Evolutionary conservation across 2,888 invertebrate species (phyloP).

Genomic region (Gortyna flavago): DNA sequence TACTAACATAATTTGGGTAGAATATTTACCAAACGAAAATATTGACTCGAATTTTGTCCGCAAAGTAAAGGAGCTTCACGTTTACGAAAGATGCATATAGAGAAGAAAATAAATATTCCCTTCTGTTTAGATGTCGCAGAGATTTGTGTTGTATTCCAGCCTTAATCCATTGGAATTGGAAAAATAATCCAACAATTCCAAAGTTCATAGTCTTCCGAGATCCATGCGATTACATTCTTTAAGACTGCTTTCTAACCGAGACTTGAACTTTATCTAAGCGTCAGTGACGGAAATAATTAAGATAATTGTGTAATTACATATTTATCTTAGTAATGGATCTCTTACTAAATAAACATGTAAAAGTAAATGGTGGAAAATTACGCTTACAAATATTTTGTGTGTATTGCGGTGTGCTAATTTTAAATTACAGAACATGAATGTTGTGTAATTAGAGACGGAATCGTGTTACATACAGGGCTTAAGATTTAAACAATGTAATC

Average conservation of each 20-base stretch:
- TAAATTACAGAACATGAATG: constrained; percentile 34
- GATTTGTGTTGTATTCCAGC: constrained; percentile 62
- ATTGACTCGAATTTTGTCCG: constrained; percentile 9
- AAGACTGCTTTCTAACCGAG: constrained; percentile 36
- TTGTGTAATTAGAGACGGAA: constrained; percentile 32
- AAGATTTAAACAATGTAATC: constrained; percentile 13
- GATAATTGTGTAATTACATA: constrained; percentile 45
- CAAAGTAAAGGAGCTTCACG: background rate
- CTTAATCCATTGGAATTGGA: constrained; percentile 74
- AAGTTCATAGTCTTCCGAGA: constrained; percentile 57
- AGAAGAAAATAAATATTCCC: constrained; percentile 47
- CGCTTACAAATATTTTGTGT: constrained; percentile 33
- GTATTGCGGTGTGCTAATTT: constrained; percentile 36
- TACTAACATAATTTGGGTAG: constrained; percentile 36
- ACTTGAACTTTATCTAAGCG: constrained; percentile 30
- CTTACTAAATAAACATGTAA: constrained; percentile 28
- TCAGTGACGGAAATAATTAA: constrained; percentile 47
- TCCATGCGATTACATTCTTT: constrained; percentile 43
- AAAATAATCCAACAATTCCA: constrained; percentile 74
- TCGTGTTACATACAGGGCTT: constrained; percentile 13
- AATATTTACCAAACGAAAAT: constrained; percentile 36
- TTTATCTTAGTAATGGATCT: constrained; percentile 37
- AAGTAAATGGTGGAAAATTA: constrained; percentile 49
- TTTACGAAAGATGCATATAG: constrained; percentile 35
- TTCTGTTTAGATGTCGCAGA: constrained; percentile 33